Evolutionary conservation across 2,797 vertebrate genomes (phyloP).

Genomic region (Hydrophis major): DNA sequence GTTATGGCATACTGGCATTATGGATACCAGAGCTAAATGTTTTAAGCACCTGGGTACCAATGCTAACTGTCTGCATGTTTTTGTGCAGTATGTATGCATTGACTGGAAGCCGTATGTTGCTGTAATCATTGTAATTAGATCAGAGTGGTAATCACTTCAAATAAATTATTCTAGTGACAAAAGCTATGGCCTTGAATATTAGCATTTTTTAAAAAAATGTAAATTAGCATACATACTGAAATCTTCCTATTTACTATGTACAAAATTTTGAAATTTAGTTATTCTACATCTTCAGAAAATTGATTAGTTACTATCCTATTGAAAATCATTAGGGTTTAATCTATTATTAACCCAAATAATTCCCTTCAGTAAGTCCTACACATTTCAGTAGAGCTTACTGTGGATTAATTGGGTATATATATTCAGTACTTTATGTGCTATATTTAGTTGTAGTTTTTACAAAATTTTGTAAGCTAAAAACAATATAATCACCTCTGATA

Average conservation of each 20-base stretch:
- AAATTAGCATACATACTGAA: not conserved
- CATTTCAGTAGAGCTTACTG: not conserved
- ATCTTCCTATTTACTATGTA: not conserved
- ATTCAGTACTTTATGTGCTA: not conserved
- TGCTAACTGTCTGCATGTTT: not conserved
- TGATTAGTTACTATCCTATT: not conserved
- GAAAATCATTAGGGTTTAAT: not conserved
- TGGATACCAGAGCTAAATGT: not conserved
- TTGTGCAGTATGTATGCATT: not conserved
- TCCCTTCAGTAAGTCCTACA: not conserved
- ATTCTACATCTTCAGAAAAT: not conserved
- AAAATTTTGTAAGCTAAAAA: not conserved
- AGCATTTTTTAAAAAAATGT: not conserved
- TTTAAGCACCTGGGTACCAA: not conserved
- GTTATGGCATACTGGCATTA: not conserved
- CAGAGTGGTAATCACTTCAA: not conserved
- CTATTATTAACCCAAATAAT: not conserved
- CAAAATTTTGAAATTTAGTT: not conserved
- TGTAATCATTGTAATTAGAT: not conserved
- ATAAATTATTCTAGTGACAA: slow-evolving; percentile 3
- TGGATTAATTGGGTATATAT: not conserved
- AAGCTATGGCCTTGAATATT: not conserved
- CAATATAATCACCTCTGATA: not conserved
- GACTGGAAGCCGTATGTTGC: not conserved
- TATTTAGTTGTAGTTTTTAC: not conserved